Percentiles rank a stretch among this genome's conserved stretches.
These are phyloP conservation scores for Semibalanus balanoides DNA, from an alignment of 1,140 invertebrate species.

Conservation along the genomic window DNA sequence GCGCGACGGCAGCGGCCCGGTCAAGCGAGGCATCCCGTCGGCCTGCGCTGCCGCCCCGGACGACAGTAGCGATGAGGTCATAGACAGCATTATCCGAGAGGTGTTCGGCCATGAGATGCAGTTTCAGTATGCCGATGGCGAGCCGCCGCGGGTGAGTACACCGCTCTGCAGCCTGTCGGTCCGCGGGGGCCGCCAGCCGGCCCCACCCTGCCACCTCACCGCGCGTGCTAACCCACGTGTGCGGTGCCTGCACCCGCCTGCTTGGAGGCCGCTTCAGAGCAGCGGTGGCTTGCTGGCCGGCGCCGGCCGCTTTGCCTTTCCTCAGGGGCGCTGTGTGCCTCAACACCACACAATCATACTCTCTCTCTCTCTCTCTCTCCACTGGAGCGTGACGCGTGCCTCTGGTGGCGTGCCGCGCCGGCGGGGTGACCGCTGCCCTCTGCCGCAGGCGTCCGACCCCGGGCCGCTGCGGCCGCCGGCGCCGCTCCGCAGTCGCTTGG, in stretches of 20 bases:
- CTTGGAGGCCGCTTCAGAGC: not conserved
- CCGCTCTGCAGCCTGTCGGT: not conserved
- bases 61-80: slow-evolving; percentile 24
- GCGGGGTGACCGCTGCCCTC: not conserved
- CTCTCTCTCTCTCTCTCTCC: not conserved
- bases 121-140: slow-evolving; percentile 25
- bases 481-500: not conserved
- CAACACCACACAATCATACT: not conserved
- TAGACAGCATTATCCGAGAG: slow-evolving; percentile 27
- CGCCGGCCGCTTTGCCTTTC: not conserved
- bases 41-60: slow-evolving; percentile 12
- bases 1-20: not conserved
- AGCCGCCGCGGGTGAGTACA: not conserved
- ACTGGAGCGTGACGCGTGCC: not conserved
- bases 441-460: not conserved
- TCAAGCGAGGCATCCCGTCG: not conserved
- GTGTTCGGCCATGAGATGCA: slow-evolving; percentile 26
- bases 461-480: not conserved
- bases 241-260: not conserved
- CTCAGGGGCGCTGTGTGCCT: not conserved
- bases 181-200: too few relatives aligned
- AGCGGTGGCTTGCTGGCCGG: not conserved
- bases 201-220: not conserved
- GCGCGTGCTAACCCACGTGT: not conserved
- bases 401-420: too few relatives aligned